Base-by-base conservation (phyloP, 2,888 invertebrate genomes). In the Malthinus flaveolus region DNA sequence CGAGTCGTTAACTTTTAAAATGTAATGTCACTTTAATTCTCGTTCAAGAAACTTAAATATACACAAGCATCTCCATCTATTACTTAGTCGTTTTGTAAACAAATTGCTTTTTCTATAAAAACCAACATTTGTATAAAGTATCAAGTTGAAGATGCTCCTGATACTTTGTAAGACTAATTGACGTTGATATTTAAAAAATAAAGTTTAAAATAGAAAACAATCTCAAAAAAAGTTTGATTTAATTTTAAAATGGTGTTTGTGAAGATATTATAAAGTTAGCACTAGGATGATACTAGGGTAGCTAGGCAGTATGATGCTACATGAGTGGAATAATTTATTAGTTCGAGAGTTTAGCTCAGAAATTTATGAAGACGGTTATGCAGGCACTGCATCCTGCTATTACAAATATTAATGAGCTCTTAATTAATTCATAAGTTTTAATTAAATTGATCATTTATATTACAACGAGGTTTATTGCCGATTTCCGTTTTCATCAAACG, bases 371-470 rank as follows among this genome's bases (percentile, higher is more conserved):
- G 53, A 53, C 52, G 49, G 49, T 48, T 51, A 45, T 44, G 51
- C 52, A 48, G 23, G 57, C 57, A 57, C 45, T 58, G 49, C 58
- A 58, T 58, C 49, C 58, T 37, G 31, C 36, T 37, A 58, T 58
- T 58, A 58, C 53, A 36, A 58, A 37, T 53, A 53, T 58, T 58
- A 58, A 58, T 58, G 49, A 58, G 49, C 45, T 32, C 58, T 58
- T 58, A 53, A 58, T 58, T 58, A 53, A 57, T 57, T 57, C 57
- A 57, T 57, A 57, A 44, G 44, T 52, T 57, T 51, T 57, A 57
- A 57, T 57, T 57, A 57, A 57, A 57, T 52, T 57, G 57, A 52
- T 52, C 52, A 48, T 57, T 57, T 42, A 49, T 57, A 57, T 42
- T 57, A 42, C 47, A 57, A 15, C 35, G 48, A 32, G 46, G 34